Conservation (phyloP, 2,797 vertebrate species). For the Acrossocheilus wenchowensis region DNA sequence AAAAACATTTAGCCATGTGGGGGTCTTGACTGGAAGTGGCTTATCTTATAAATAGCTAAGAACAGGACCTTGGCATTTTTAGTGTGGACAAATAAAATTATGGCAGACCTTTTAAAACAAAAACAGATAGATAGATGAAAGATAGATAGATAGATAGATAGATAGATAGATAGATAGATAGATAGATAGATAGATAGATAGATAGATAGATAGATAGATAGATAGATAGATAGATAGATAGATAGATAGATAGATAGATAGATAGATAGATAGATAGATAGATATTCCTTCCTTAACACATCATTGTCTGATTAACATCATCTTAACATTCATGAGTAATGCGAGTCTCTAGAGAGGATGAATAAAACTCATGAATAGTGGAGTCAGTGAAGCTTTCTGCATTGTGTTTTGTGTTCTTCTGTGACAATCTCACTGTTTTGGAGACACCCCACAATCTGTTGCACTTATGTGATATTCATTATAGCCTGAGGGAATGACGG, state of each 20-base stretch:
- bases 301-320: constrained; percentile 52
- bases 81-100: not conserved
- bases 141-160: not conserved
- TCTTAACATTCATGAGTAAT: constrained; percentile 60
- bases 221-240: constrained; percentile 1
- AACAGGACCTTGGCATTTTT: not conserved
- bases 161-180: not conserved
- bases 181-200: not conserved
- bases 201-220: not conserved
- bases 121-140: not conserved
- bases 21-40: constrained; percentile 18
- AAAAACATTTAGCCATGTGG: constrained; percentile 44
- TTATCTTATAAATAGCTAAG: constrained; percentile 5
- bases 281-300: constrained; percentile 30
- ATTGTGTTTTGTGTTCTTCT: constrained; percentile 56
- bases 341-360: constrained; percentile 48
- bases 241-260: not conserved
- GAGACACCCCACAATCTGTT: constrained; percentile 68
- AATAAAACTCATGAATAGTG: constrained; percentile 58
- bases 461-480: constrained; percentile 69
- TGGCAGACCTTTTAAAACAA: not conserved
- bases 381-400: constrained; percentile 41
- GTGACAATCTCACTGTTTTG: constrained; percentile 57
- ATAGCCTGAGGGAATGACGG: constrained; percentile 47
- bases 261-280: not conserved